These are phyloP conservation scores for Caenorhabditis sinica DNA, from an alignment of 2,888 invertebrate species.

Conservation along the genomic window DNA sequence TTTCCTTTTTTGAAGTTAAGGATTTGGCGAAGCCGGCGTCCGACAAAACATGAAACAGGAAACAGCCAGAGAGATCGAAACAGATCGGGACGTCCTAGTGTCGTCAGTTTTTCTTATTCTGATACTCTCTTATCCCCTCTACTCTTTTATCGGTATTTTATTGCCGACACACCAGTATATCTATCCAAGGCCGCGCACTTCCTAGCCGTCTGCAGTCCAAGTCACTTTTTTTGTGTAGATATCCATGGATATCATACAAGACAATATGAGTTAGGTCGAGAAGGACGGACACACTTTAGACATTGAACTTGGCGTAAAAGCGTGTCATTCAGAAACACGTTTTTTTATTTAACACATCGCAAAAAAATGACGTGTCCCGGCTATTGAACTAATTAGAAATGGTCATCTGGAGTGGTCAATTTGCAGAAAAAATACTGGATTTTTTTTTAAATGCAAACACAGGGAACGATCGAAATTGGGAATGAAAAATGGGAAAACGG, in stretches of 20 bases:
- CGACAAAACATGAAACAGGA: conserved; percentile 57
- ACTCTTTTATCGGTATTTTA: conserved; percentile 59
- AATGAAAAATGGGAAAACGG: background rate
- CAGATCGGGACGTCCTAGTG: conserved; percentile 18
- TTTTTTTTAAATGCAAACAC: background rate
- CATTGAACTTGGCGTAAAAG: conserved; percentile 33
- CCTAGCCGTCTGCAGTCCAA: conserved; percentile 40
- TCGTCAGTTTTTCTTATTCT: conserved; percentile 35
- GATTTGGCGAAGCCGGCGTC: conserved; percentile 45
- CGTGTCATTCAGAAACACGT: conserved; percentile 26
- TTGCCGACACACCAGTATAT: conserved; percentile 38
- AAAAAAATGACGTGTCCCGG: conserved; percentile 45
- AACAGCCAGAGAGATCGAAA: conserved; percentile 28
- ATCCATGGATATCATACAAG: background rate
- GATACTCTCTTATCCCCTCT: conserved; percentile 48
- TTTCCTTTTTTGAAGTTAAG: background rate
- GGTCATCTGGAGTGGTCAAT: conserved; percentile 23
- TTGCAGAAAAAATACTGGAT: conserved; percentile 33
- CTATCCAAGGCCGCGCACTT: conserved; percentile 60
- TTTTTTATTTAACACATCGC: conserved; percentile 8
- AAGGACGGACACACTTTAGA: conserved; percentile 15
- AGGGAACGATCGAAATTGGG: background rate
- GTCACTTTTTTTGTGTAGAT: conserved; percentile 28
- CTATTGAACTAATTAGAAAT: conserved; percentile 11
- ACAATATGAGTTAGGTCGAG: background rate